These are phyloP conservation scores for Patagioenas fasciata DNA, from an alignment of 2,113 vertebrate species.

Conservation along the genomic window DNA sequence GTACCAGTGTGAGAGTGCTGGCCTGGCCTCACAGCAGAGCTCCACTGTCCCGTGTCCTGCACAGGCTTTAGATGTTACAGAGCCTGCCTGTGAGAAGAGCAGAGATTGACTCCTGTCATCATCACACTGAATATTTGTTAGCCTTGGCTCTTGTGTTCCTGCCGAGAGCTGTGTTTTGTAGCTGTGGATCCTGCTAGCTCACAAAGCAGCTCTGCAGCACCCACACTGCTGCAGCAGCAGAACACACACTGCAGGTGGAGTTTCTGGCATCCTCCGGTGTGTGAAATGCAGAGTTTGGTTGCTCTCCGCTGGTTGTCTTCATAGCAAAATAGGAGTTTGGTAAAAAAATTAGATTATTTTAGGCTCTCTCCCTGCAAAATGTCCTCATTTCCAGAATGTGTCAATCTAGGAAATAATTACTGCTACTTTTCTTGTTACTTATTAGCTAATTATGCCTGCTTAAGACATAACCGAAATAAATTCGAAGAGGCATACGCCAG, in stretches of 20 bases:
- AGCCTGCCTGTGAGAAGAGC: background rate
- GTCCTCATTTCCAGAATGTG: background rate
- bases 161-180: background rate
- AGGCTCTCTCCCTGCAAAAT: background rate
- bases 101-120: background rate
- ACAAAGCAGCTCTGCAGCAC: background rate
- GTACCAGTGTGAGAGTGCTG: accelerated
- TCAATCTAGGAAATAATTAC: background rate
- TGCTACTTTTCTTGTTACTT: background rate
- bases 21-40: background rate
- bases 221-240: background rate
- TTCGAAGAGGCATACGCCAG: background rate
- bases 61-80: background rate
- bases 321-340: background rate
- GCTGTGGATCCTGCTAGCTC: background rate
- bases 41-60: background rate
- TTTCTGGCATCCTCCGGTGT: background rate
- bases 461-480: background rate
- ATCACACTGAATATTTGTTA: background rate
- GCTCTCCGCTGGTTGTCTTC: background rate
- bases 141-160: background rate
- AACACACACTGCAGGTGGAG: background rate
- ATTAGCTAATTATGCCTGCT: background rate
- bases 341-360: background rate
- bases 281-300: background rate